Evolutionary conservation across 1,140 invertebrate species (phyloP).

Genomic region (Drosophila quadrilineata): DNA sequence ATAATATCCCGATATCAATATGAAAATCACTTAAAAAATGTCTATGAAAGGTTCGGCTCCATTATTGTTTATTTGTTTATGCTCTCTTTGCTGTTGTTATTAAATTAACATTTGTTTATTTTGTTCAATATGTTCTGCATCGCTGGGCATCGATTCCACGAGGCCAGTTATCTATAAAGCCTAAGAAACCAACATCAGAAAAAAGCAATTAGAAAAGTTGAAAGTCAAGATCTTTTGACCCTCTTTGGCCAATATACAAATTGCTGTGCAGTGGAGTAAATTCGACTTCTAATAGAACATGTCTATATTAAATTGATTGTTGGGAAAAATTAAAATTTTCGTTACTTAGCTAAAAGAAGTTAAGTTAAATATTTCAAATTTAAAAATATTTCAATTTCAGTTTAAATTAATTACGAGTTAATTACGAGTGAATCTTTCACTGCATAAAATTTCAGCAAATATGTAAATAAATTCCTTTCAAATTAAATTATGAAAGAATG

Average conservation of each 20-base stretch:
- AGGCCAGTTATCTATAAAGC: background rate
- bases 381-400: background rate
- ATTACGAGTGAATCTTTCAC: slow-evolving; percentile 7
- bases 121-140: slow-evolving; percentile 53
- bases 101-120: slow-evolving; percentile 72
- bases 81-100: slow-evolving; percentile 55
- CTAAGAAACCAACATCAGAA: slow-evolving; percentile 9
- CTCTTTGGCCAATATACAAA: slow-evolving; percentile 10
- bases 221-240: slow-evolving; percentile 21
- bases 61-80: slow-evolving; percentile 61
- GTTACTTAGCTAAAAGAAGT: no score
- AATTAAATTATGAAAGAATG: slow-evolving; percentile 8
- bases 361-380: no score
- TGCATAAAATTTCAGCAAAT: background rate
- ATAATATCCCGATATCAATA: background rate
- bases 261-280: slow-evolving; percentile 23
- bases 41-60: slow-evolving; percentile 33
- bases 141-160: slow-evolving; percentile 34
- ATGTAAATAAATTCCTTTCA: background rate
- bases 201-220: slow-evolving; percentile 50
- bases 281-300: background rate
- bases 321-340: no score
- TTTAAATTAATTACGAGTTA: background rate
- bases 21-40: slow-evolving; percentile 28
- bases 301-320: no score